Base-by-base conservation (phyloP, 2,797 vertebrate species). In the Sphaeramia orbicularis region DNA sequence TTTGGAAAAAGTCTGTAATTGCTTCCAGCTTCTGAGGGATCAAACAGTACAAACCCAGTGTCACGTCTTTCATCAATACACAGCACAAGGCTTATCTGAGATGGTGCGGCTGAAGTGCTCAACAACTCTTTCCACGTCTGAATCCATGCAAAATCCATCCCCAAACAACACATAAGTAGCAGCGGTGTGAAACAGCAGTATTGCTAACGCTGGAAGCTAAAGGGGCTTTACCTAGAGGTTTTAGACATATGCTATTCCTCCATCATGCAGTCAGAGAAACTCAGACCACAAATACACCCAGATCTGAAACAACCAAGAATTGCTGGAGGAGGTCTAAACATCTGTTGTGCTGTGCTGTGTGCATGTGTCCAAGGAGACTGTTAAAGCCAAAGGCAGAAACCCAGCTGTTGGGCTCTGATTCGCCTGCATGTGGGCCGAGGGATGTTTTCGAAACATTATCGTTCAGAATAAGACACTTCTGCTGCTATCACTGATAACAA, bases 1-100 rank as follows among this genome's bases (percentile, higher is more conserved):
- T 85, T 86, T 58, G 38, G 78, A 86, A 71, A 71, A 80, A 78
- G 77, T 83, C 83, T 86, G 78, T 92, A 93, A 93, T 93, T 92
- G 91, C 83, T 92, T 91, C 91, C 91, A 93, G 89, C 83, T 81
- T 89, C 77, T 74, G 64, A 76, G 51, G 44, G 71, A 91, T 83
- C 66, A 48, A 58, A 54, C 71, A 67, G 41, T 10, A 65, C 47
- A 76, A 72, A 78, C 76, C 45, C 12, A 35, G 73, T 82, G 65
- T 82, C 63, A 81, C 66, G 32, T 84, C 76, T 89, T 89, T 82
- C 30, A 88, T 90, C 82, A 68, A 49, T 69, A 53, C 65, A 74
- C 66, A 74, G 49, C 76, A 44, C 65, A 43, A 15, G 54, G 19
- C 24, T 60, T 62, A 60, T 55, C 67, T 78, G 55, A 76, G 70